Evolutionary conservation across 2,113 vertebrate species (phyloP), one percentile per base, ranked within the genome.

Genomic region (Heteronetta atricapilla): DNA sequence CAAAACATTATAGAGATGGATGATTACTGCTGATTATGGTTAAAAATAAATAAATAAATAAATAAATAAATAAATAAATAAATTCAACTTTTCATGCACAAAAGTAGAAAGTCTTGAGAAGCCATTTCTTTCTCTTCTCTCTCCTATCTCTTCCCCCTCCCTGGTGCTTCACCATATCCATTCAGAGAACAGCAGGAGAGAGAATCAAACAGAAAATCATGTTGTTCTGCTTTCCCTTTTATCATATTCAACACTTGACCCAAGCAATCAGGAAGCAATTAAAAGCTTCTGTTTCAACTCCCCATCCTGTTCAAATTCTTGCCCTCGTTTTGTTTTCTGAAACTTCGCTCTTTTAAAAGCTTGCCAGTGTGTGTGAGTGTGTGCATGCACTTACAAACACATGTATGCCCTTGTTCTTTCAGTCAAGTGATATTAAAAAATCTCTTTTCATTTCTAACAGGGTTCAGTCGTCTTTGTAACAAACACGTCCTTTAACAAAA

Each of bases 401-500:
- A 29, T 15, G n/a, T 63, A n/a, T 62, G 81, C 72, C 89, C 70
- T 92, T 92, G 66, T 91, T 91, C 72, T 77, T 93, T 80, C 81
- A 69, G 44, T 89, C 44, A 68, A 96, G 34, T 69, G 73, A 53
- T 91, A 87, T 33, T 85, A 90, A 38, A 74, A 88, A 88, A 91
- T 63, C 42, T n/a, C 68, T 82, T 94, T 94, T 85, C 6, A 66
- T 68, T 92, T 90, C 38, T 64, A 84, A 74, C 53, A 79, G 29
- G 18, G 31, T 83, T 95, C 66, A 86, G 90, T 92, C 86, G 76
- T 93, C 74, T 89, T 76, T 88, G 83, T 86, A 96, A 94, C 81
- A 93, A 96, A 91, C 94, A 93, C 1, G 5, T 90, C 81, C 83
- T 95, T 95, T 92, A 96, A 94, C 59, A 86, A 92, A 93, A 95